Conservation (phyloP, 2,113 vertebrate species). For the Lichenostomus cassidix region DNA sequence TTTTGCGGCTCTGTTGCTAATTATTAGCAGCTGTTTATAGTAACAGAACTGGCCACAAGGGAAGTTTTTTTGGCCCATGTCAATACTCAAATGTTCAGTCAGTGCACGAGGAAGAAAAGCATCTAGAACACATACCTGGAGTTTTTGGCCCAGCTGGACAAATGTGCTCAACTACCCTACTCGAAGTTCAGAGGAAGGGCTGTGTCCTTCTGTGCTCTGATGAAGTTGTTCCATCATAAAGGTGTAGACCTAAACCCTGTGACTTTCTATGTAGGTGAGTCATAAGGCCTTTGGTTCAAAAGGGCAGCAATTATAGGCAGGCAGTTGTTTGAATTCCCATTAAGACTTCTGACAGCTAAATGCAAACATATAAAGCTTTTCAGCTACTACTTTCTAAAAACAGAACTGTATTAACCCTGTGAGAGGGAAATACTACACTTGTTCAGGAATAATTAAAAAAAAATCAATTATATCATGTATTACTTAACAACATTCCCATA, state of each 20-base stretch:
- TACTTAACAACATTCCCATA: background rate
- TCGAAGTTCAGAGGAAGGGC: background rate
- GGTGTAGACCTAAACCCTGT: background rate
- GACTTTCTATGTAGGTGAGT: background rate
- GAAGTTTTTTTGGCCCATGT: background rate
- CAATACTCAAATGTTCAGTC: background rate
- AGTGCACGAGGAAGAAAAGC: background rate
- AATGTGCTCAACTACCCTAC: background rate
- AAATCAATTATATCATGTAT: background rate
- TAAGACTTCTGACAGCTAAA: background rate
- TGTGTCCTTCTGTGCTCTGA: background rate
- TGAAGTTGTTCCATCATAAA: background rate
- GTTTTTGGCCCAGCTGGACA: background rate
- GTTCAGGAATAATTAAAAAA: background rate
- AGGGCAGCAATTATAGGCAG: background rate
- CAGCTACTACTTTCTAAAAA: background rate
- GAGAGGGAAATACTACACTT: background rate
- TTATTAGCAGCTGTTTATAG: conserved; percentile 48
- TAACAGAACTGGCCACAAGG: conserved; percentile 18
- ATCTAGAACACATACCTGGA: background rate
- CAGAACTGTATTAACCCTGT: background rate
- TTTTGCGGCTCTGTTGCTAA: conserved; percentile 26
- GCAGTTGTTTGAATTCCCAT: background rate
- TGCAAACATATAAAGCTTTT: background rate
- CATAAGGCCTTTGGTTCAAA: background rate